Conservation (phyloP, 2,888 invertebrate species). For the Hypsopygia costalis region DNA sequence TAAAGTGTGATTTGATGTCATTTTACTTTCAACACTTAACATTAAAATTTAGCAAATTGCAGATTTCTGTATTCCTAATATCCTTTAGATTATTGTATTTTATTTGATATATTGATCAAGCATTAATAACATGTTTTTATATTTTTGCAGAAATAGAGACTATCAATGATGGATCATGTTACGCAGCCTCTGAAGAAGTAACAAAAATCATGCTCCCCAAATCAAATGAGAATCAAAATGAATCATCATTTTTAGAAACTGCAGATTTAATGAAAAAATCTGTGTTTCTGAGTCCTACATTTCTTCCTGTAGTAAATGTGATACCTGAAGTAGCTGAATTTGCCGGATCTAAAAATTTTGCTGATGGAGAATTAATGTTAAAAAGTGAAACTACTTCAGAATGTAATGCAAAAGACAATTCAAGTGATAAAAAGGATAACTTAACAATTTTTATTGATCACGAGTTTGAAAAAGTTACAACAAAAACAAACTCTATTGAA, state of each 20-base stretch:
- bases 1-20: too few relatives aligned
- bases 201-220: conserved; percentile 9
- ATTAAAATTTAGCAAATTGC: too few relatives aligned
- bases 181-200: conserved; percentile 7
- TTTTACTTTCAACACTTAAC: too few relatives aligned
- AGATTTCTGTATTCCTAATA: too few relatives aligned
- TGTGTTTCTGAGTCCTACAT: conserved; percentile 64
- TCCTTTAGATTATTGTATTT: too few relatives aligned
- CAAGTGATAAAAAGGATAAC: too few relatives aligned
- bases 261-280: conserved; percentile 63
- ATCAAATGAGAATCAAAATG: conserved; percentile 14
- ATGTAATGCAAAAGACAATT: conserved; percentile 6
- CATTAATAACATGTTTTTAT: background rate
- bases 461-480: background rate
- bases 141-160: background rate
- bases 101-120: too few relatives aligned
- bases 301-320: conserved; percentile 34
- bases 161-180: background rate
- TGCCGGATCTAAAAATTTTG: conserved; percentile 11
- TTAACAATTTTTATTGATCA: too few relatives aligned
- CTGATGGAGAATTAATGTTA: background rate
- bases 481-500: background rate
- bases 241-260: conserved; percentile 59
- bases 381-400: background rate
- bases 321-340: conserved; percentile 37